Percentiles rank a stretch among this genome's conserved stretches.
phyloP scores from a whole-genome alignment of 1,140 invertebrate species.

The Lepeophtheirus salmonis region DNA sequence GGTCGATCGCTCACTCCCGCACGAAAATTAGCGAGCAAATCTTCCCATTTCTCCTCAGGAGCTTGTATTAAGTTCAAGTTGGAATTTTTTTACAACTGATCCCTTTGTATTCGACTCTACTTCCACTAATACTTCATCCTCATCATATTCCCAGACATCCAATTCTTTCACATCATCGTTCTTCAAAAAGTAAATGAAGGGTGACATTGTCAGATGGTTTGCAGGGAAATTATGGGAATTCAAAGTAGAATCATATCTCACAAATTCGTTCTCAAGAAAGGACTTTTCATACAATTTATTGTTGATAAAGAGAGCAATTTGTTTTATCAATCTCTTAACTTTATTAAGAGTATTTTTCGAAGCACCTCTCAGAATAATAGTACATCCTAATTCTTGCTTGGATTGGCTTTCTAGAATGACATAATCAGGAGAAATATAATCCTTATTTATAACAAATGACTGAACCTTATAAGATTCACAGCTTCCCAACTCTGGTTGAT shows the following conservation, averaged over 20 bases:
- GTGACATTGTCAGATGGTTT: background rate
- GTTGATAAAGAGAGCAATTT: constrained; percentile 67
- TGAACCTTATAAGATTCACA: constrained; percentile 68
- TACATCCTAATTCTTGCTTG: constrained; percentile 59
- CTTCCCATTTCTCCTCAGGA: background rate
- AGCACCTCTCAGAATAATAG: constrained; percentile 64
- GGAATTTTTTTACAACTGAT: too few relatives aligned
- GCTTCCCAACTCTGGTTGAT: constrained; percentile 54
- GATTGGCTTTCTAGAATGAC: background rate
- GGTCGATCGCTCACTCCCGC: background rate
- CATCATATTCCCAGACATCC: background rate
- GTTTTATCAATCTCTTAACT: constrained; percentile 59
- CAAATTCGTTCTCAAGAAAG: constrained; percentile 65
- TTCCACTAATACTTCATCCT: too few relatives aligned
- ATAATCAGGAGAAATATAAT: constrained; percentile 25
- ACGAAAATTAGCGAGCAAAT: background rate
- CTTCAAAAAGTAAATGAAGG: too few relatives aligned
- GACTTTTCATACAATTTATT: constrained; percentile 77
- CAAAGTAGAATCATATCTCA: background rate
- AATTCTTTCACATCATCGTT: too few relatives aligned
- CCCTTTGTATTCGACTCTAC: background rate
- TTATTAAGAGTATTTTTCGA: constrained; percentile 49
- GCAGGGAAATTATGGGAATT: background rate
- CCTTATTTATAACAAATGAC: constrained; percentile 38
- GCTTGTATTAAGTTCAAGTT: background rate